phyloP scores from a whole-genome alignment of 2,888 invertebrate species.

The Crematogaster levior region DNA sequence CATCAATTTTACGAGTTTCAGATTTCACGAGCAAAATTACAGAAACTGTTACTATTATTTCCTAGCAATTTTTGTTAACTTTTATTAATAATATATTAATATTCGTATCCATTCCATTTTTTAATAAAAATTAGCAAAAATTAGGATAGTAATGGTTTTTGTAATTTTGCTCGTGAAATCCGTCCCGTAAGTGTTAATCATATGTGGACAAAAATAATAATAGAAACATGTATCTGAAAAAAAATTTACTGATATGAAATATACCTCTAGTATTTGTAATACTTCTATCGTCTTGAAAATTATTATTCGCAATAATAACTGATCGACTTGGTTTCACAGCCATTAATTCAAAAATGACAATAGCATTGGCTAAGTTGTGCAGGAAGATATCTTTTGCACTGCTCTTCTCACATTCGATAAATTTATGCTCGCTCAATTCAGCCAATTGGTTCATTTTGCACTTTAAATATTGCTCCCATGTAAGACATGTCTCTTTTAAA shows the following conservation, averaged over 20 bases:
- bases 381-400: conserved; percentile 85
- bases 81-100: too few species aligned
- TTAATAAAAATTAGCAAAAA: too few species aligned
- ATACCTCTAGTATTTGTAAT: conserved; percentile 88
- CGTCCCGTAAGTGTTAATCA: too few species aligned
- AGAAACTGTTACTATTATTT: too few species aligned
- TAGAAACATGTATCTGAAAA: neutral
- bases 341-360: conserved; percentile 90
- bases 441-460: conserved; percentile 72
- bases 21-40: too few species aligned
- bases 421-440: conserved; percentile 88
- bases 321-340: conserved; percentile 89
- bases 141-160: too few species aligned
- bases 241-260: conserved; percentile 13
- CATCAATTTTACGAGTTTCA: too few species aligned
- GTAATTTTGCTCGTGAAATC: too few species aligned
- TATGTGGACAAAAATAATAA: neutral
- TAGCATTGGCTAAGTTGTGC: conserved; percentile 89
- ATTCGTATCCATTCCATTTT: too few species aligned
- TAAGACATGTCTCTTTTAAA: conserved; percentile 86
- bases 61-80: too few species aligned
- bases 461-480: conserved; percentile 86
- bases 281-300: conserved; percentile 79
- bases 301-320: conserved; percentile 87
- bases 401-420: conserved; percentile 86